phyloP scores from a whole-genome alignment of 2,888 invertebrate genomes.

The Holacanthella duospinosa region DNA sequence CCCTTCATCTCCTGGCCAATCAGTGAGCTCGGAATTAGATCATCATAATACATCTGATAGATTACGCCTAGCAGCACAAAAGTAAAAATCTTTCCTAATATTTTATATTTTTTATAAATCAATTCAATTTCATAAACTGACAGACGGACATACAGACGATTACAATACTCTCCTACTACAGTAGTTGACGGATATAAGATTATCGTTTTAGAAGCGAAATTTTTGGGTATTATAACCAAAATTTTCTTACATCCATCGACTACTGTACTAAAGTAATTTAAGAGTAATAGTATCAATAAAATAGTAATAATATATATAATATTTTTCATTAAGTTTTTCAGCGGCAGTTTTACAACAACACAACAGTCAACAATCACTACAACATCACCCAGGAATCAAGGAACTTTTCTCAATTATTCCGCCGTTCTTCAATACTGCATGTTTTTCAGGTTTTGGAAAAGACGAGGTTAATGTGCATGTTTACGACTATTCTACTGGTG shows the following conservation, averaged over 20 bases:
- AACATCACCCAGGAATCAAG: not conserved
- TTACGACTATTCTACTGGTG: not conserved
- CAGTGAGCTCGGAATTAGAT: not conserved
- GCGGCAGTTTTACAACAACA: not conserved
- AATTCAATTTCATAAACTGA: not conserved
- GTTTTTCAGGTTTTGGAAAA: not conserved
- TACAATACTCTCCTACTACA: no score
- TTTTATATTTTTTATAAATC: not conserved
- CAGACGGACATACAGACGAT: no score
- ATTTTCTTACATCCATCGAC: no score
- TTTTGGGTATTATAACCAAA: no score
- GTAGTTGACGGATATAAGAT: no score
- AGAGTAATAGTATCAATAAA: no score
- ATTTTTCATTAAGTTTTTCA: not conserved
- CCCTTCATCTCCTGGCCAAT: not conserved
- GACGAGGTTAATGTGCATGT: not conserved
- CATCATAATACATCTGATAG: not conserved
- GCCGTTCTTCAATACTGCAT: not conserved
- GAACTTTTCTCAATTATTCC: not conserved
- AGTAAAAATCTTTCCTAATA: no score
- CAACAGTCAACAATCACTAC: not conserved
- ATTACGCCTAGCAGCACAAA: not conserved
- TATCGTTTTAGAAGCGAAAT: no score
- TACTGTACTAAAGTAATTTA: no score
- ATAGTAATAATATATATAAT: no score